phyloP scores from a whole-genome alignment of 2,888 invertebrate genomes.

The Caenorhabditis wallacei region DNA sequence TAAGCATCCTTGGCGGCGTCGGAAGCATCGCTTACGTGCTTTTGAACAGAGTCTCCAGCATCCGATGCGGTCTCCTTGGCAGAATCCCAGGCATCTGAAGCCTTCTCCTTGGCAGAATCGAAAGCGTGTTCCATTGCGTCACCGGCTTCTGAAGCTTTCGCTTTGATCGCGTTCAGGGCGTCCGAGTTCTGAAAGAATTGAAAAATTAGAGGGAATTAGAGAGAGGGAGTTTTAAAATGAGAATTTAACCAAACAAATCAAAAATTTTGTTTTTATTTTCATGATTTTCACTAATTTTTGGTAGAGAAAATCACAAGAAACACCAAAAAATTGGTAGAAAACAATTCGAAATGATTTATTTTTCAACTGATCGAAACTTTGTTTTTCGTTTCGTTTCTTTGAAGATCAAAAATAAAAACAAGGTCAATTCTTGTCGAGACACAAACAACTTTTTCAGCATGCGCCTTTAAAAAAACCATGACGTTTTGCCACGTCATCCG shows the following conservation, averaged over 20 bases:
- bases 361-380: not conserved
- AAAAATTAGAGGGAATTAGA: not conserved
- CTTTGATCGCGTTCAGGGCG: slow-evolving; percentile 27
- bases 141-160: not conserved
- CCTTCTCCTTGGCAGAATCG: slow-evolving; percentile 26
- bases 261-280: no score
- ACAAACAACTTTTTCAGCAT: not conserved
- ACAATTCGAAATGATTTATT: no score
- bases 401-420: not conserved
- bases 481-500: no score
- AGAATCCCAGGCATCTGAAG: slow-evolving; percentile 20
- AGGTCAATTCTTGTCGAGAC: not conserved
- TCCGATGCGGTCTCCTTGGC: slow-evolving; percentile 18
- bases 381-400: not conserved
- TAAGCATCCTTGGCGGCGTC: slow-evolving; percentile 7
- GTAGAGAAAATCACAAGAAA: no score
- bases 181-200: slow-evolving; percentile 11
- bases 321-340: no score
- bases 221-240: not conserved
- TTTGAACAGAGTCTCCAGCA: slow-evolving; percentile 11
- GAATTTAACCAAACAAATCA: no score
- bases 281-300: no score
- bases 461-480: not conserved
- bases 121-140: slow-evolving; percentile 9
- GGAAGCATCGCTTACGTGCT: not conserved